Conservation (phyloP, 1,140 invertebrate species). For the Parasteatoda tepidariorum region DNA sequence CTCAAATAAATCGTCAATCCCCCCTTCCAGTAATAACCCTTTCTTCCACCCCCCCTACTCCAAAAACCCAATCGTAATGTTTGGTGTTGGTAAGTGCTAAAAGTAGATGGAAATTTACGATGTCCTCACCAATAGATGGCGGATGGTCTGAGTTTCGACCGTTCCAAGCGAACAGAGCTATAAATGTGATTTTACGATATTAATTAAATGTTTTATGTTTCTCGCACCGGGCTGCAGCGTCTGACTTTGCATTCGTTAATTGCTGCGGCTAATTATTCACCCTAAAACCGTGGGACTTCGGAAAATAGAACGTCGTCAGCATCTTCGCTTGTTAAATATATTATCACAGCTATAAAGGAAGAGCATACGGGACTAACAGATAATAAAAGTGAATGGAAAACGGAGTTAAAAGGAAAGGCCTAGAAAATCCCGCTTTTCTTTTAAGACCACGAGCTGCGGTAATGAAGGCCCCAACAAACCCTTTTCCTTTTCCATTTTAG, state of each 20-base stretch:
- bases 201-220: constrained; percentile 60
- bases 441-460: constrained; percentile 1
- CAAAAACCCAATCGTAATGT: constrained; percentile 23
- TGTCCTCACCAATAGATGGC: constrained; percentile 45
- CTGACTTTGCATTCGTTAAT: constrained; percentile 58
- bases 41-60: background rate
- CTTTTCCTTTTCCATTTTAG: constrained; percentile 28
- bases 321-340: constrained; percentile 51
- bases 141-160: constrained; percentile 46
- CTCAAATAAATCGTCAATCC: background rate
- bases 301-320: background rate
- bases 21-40: constrained; percentile 24
- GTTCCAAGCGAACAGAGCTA: constrained; percentile 53
- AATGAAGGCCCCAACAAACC: constrained; percentile 51
- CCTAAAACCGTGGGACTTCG: constrained; percentile 9
- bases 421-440: constrained; percentile 33
- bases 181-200: constrained; percentile 61
- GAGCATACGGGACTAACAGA: constrained; percentile 57
- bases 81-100: constrained; percentile 22
- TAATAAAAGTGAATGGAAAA: constrained; percentile 54
- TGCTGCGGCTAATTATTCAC: constrained; percentile 56
- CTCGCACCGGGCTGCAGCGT: constrained; percentile 30
- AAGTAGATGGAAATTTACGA: constrained; percentile 43
- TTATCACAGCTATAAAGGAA: constrained; percentile 60
- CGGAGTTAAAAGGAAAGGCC: constrained; percentile 9